Percentiles rank a stretch among this genome's conserved stretches.
Conservation (phyloP, 2,113 vertebrate genomes). For the Coracopsis vasa region DNA sequence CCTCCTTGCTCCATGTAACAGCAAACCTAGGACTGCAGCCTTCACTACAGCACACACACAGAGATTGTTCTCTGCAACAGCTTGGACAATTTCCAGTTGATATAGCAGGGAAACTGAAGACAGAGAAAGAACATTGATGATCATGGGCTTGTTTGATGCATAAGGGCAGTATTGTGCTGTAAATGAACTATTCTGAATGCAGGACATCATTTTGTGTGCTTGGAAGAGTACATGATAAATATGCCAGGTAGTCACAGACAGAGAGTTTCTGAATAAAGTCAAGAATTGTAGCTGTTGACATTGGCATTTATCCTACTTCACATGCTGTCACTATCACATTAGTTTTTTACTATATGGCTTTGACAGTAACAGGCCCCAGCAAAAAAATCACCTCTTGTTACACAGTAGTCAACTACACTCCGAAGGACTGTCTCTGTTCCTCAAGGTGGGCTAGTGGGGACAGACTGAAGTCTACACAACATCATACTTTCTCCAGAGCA, state of each 20-base stretch:
- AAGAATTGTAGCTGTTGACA: neutral
- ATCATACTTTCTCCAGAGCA: neutral
- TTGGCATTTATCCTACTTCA: neutral
- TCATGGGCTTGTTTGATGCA: neutral
- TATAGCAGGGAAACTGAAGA: neutral
- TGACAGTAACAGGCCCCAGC: accelerated
- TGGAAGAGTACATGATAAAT: neutral
- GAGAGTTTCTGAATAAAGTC: neutral
- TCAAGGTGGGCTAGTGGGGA: accelerated
- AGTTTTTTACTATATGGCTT: neutral
- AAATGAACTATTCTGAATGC: neutral
- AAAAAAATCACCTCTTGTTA: neutral
- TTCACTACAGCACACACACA: neutral
- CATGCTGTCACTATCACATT: neutral
- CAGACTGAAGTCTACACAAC: neutral
- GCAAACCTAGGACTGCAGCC: neutral
- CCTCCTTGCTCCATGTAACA: neutral
- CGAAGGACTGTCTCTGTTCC: neutral
- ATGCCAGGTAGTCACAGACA: neutral
- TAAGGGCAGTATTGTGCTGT: neutral
- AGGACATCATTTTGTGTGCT: neutral
- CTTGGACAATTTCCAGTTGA: neutral
- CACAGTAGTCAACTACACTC: neutral
- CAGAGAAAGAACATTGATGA: neutral
- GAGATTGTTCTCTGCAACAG: neutral